Base-by-base conservation (phyloP, 2,888 invertebrate genomes). In the Idaea biselata region DNA sequence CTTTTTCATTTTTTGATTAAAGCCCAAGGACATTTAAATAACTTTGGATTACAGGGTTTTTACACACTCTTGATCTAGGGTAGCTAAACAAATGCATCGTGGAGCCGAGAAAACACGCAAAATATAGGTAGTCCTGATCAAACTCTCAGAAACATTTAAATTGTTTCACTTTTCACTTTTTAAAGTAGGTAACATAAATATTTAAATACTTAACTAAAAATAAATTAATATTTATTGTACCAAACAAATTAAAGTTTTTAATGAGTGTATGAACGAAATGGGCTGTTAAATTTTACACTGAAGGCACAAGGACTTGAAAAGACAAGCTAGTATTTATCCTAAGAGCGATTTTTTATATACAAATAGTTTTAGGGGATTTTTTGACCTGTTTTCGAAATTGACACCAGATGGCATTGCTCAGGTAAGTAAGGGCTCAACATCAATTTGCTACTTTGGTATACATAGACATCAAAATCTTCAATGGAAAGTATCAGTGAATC, bases 271-370 rank as follows among this genome's bases (percentile, higher is more conserved):
- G 11, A 14, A 44, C 14, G 8, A 8, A 44, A 14, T 44, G 44
- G 14, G 61, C 65, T 64, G 61, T 58, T 60, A 32, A 62, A 62
- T 63, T 55, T 59, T 60, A 64, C 54, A 62, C 62, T 65, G 72
- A 77, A 78, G 76, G 75, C 77, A 78, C 75, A 75, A 75, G 73
- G 73, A 71, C 63, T 69, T 65, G 62, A 65, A 68, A 66, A 64
- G 62, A 60, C 55, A 63, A 60, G 61, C 61, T 63, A 59, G 32
- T 59, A 59, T 54, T 55, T 63, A 65, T 44, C 44, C 44, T 44
- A 44, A 61, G 59, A 53, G 60, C 61, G 56, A 55, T 63, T 61
- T 33, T 61, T 61, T 44, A 54, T 18, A 44, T 18, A 57, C 18
- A 57, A 7, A 8, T 44, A 44, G 14, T 44, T 44, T 14, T 14